Evolutionary conservation across 64 coral and sea anemone genomes (phyloP), one percentile per base, ranked within the genome.

Genomic region (Actinia tenebrosa): DNA sequence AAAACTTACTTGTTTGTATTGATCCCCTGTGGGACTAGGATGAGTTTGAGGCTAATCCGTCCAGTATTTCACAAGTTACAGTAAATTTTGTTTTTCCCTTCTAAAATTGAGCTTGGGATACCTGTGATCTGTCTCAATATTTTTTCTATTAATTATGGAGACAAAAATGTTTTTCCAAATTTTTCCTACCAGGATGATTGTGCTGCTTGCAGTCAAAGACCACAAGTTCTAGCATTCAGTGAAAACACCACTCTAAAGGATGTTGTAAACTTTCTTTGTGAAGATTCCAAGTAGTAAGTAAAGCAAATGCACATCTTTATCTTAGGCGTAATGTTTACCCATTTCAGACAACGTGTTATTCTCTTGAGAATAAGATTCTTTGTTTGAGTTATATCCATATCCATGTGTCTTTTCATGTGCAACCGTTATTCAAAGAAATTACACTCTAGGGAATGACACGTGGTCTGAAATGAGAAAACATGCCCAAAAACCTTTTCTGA

Each of bases 141-240:
- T 50, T 50, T 50, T 50, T 50, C 7, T 50, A 50, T 50, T 8
- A 50, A 50, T 50, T 50, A 58, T 58, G 10, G 56, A 14, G 13
- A 14, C 15, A 16, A 58, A 58, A 16, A 14, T 11, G 56, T 58
- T 58, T 66, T 66, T 66, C 7, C 18, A 64, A 64, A 37, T 16
- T 30, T 30, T 55, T 37, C 11, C 69, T 54, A 3, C 64, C 87
- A 98, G 97, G 97, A 99, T 18, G 97, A 99, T 81, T 99, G 97
- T 83, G 85, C 97, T 79, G 97, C 97, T 1, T 99, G 97, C 54
- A 94, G 97, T 56, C 93, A 92, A 50, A 84, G 86, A 82, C 97
- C 97, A 69, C 97, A 99, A 86, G 75, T 79, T 61, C 78, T 99
- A 19, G 92, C 88, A 17, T 95, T 99, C 47, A 82, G 59, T 43